A percentile compares a stretch with the other conserved stretches of the same genome.
Evolutionary conservation across 2,113 vertebrate species (phyloP).

Genomic region (Ochotona princeps): DNA sequence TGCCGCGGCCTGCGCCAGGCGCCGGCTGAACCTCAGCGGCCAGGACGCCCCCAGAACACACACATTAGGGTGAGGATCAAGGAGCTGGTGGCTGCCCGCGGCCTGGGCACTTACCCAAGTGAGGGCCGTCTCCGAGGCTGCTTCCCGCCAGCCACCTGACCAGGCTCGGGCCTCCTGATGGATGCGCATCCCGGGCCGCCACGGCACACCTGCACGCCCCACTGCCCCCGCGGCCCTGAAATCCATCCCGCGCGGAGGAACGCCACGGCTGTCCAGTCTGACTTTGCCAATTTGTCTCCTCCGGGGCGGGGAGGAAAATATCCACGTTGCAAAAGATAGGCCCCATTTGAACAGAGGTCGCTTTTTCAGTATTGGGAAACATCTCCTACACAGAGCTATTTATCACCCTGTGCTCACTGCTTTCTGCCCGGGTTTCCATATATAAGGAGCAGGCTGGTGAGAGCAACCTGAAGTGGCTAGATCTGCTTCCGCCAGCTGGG

Average conservation of each 20-base stretch:
- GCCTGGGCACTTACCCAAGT: conserved; percentile 78
- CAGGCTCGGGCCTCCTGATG: conserved; percentile 72
- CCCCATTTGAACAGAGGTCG: conserved; percentile 67
- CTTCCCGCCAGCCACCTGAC: conserved; percentile 73
- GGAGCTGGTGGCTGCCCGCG: conserved; percentile 65
- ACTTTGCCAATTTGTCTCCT: conserved; percentile 80
- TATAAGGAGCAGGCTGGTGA: background rate
- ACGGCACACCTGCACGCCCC: conserved; percentile 80
- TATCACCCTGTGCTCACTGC: conserved; percentile 73
- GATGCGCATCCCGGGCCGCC: conserved; percentile 78
- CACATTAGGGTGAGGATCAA: conserved; percentile 69
- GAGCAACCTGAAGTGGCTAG: background rate
- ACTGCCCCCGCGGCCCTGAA: conserved; percentile 79
- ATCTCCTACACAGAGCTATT: conserved; percentile 58
- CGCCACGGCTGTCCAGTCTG: conserved; percentile 77
- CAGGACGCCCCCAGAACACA: conserved; percentile 57
- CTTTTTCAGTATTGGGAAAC: conserved; percentile 71
- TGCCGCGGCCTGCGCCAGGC: too few species aligned
- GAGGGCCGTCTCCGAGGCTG: conserved; percentile 74
- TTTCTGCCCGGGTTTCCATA: conserved; percentile 51
- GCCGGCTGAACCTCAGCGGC: too few species aligned
- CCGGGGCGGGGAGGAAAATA: background rate
- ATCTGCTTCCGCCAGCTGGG: background rate
- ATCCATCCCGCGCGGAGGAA: conserved; percentile 82
- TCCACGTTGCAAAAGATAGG: conserved; percentile 27